phyloP scores from a whole-genome alignment of 2,888 invertebrate species.

The Heliothis peltigera region DNA sequence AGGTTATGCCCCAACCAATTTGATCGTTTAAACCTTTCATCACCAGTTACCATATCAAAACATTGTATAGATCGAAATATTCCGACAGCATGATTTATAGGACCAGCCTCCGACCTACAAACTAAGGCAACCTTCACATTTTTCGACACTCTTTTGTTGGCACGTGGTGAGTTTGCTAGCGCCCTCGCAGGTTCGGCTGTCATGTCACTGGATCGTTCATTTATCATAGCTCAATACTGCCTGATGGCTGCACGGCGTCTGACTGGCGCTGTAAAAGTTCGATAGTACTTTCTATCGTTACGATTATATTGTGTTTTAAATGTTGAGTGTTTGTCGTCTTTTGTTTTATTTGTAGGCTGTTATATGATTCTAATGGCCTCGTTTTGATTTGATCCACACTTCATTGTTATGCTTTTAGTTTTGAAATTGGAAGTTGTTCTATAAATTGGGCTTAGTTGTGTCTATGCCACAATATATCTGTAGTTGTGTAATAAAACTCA shows the following conservation, averaged over 20 bases:
- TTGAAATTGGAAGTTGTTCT: background rate
- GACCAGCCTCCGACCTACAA: constrained; percentile 88
- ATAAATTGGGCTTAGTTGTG: background rate
- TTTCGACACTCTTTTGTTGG: constrained; percentile 87
- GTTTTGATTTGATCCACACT: constrained; percentile 20
- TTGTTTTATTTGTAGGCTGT: constrained; percentile 37
- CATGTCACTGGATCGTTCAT: constrained; percentile 86
- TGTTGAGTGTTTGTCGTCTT: constrained; percentile 40
- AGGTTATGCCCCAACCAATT: constrained; percentile 42
- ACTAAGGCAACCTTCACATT: constrained; percentile 88
- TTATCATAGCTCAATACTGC: constrained; percentile 88
- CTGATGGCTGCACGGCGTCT: constrained; percentile 83
- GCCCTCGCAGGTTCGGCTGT: constrained; percentile 86
- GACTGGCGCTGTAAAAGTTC: constrained; percentile 79
- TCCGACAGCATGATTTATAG: constrained; percentile 87
- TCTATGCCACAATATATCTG: too few species aligned
- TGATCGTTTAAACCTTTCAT: constrained; percentile 61
- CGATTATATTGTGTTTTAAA: constrained; percentile 59
- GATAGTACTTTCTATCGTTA: constrained; percentile 60
- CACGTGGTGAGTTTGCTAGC: constrained; percentile 81
- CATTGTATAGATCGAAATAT: constrained; percentile 80
- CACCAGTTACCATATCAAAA: constrained; percentile 69
- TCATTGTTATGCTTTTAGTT: background rate
- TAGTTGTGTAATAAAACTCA: constrained; percentile 68
- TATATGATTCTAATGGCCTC: constrained; percentile 12